Evolutionary conservation across 2,797 vertebrate genomes (phyloP), one percentile per base, ranked within the genome.

Genomic region (Arctocebus calabarensis): DNA sequence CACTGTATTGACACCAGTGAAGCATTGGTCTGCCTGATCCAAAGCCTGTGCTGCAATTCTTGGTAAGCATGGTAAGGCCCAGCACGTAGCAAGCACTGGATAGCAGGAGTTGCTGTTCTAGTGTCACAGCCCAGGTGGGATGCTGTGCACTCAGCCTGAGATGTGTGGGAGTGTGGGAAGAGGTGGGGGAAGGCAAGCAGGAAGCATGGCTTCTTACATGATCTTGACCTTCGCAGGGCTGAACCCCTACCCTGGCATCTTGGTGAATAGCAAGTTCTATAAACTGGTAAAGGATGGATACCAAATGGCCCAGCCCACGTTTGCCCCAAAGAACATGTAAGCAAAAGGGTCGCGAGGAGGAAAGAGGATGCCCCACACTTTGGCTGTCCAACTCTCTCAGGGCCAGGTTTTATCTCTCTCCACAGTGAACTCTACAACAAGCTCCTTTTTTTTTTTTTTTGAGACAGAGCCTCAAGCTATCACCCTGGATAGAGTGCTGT

Each of bases 251-350:
- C 99, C 99, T 0, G 99, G 99, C 94, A 98, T 99, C 97, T 98
- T 99, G 86, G 99, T 99, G 97, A 99, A 99, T 98, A 99, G 98
- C 95, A 99, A 99, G 96, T 99, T 99, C 98, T 99, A 99, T 94
- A 99, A 99, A 96, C 99, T 99, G 99, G 99, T 99, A 96, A 99
- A 99, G 97, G 98, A 98, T 19, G 99, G 99, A 20, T 99, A 99
- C 97, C 99, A 99, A 98, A 99, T 99, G 99, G 99, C 98, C 92
- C 99, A 99, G 91, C 99, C 99, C 0, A 99, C 99, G 90, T 99
- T 99, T 7, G 99, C 99, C 40, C 99, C 99, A 19, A 98, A 99
- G 94, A 99, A 99, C 97, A 99, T 99, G 99, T 99, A 98, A 99
- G 99, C 97, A 94, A 82, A 90, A 40, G 14, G 8, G 25, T 0